These are phyloP conservation scores for Miltochrista miniata DNA, from an alignment of 2,888 invertebrate species.

Conservation along the genomic window DNA sequence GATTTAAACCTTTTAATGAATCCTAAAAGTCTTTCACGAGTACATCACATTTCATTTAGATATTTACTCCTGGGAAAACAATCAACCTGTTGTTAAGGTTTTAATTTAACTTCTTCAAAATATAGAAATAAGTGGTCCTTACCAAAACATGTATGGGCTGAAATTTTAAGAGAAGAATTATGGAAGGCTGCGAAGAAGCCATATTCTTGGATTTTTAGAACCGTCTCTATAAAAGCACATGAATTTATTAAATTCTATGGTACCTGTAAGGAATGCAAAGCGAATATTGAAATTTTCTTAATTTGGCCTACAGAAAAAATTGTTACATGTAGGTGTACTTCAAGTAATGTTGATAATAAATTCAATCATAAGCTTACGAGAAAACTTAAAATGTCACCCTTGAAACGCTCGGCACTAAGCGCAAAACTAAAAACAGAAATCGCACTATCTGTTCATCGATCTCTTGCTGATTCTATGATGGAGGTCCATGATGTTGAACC, in stretches of 20 bases:
- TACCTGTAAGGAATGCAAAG: background rate
- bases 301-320: conserved; percentile 4
- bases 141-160: conserved; percentile 4
- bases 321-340: conserved; percentile 1
- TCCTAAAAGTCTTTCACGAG: background rate
- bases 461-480: conserved; percentile 3
- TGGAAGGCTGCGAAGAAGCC: background rate
- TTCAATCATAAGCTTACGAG: background rate
- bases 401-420: too few relatives aligned
- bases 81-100: conserved; percentile 1
- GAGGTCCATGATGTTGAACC: conserved; percentile 1
- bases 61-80: conserved; percentile 1
- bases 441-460: conserved; percentile 4
- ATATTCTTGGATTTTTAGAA: conserved; percentile 1
- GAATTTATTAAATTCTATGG: conserved; percentile 4
- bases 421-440: conserved; percentile 2
- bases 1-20: background rate
- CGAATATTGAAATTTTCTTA: conserved; percentile 1
- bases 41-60: conserved; percentile 3
- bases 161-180: background rate
- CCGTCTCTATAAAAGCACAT: conserved; percentile 1
- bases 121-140: conserved; percentile 3
- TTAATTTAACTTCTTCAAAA: conserved; percentile 1
- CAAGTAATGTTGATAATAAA: conserved; percentile 2
- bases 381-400: too few relatives aligned